These are phyloP conservation scores for Merops nubicus DNA, from an alignment of 2,113 vertebrate genomes.

Conservation along the genomic window DNA sequence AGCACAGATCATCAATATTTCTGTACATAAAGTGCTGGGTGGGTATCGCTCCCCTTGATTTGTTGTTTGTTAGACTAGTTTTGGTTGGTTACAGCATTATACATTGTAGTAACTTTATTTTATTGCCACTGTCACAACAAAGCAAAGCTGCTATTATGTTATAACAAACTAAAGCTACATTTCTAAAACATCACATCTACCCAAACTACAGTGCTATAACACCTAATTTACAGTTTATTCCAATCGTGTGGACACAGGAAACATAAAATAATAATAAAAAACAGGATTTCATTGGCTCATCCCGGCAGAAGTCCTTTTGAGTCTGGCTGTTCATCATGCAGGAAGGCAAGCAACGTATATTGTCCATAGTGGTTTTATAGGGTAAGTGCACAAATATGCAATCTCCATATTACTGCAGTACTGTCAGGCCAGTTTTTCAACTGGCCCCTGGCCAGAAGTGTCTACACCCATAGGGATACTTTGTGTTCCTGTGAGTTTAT, in stretches of 20 bases:
- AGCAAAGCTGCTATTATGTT: slow-evolving; percentile 80
- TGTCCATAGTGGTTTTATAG: not conserved
- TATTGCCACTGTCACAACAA: slow-evolving; percentile 81
- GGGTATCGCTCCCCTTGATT: slow-evolving; percentile 59
- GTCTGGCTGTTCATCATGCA: slow-evolving; percentile 35
- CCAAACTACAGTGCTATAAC: slow-evolving; percentile 67
- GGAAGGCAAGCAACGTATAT: slow-evolving; percentile 3
- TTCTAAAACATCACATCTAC: slow-evolving; percentile 71
- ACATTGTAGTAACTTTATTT: slow-evolving; percentile 76
- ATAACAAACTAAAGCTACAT: slow-evolving; percentile 78
- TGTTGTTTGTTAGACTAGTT: slow-evolving; percentile 72
- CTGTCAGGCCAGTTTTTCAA: not conserved
- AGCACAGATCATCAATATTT: slow-evolving; percentile 10
- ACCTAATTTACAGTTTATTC: slow-evolving; percentile 81
- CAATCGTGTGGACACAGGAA: slow-evolving; percentile 66
- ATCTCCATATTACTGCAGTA: not conserved
- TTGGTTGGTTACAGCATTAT: slow-evolving; percentile 76
- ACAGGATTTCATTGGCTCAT: slow-evolving; percentile 58
- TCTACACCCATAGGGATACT: not conserved
- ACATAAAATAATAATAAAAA: slow-evolving; percentile 68
- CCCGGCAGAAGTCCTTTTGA: slow-evolving; percentile 36
- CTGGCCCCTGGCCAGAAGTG: not conserved
- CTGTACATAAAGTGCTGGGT: slow-evolving; percentile 30
- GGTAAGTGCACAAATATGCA: not conserved
- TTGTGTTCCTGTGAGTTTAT: not conserved